Evolutionary conservation across 2,113 vertebrate genomes (phyloP).

Genomic region (Penelope pileata): DNA sequence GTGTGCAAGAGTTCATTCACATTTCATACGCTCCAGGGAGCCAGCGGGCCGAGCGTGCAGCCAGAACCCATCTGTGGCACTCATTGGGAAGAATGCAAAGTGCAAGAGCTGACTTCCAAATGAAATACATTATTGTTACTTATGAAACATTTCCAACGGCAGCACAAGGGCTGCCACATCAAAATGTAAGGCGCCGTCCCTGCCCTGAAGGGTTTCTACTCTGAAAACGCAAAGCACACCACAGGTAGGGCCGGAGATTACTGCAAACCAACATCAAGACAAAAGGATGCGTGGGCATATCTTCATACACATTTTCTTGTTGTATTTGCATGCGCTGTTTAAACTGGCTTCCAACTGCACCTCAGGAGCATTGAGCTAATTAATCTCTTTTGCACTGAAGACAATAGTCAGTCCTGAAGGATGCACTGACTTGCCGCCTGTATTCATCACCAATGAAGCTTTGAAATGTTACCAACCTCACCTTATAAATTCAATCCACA

Average conservation of each 20-base stretch:
- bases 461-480: background rate
- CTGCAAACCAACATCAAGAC: background rate
- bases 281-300: background rate
- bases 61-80: background rate
- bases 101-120: slow-evolving; percentile 37
- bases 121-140: background rate
- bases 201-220: background rate
- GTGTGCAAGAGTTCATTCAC: slow-evolving; percentile 22
- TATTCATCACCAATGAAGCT: background rate
- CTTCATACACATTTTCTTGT: background rate
- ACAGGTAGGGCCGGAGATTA: background rate
- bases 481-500: background rate
- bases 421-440: background rate
- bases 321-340: background rate
- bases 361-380: background rate
- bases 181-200: background rate
- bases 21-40: background rate
- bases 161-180: background rate
- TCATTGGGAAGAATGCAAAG: slow-evolving; percentile 17
- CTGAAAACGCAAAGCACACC: background rate
- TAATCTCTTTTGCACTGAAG: background rate
- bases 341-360: background rate
- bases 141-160: slow-evolving; percentile 13
- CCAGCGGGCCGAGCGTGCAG: background rate
- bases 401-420: background rate